Percentiles rank a stretch among this genome's conserved stretches.
Evolutionary conservation across 2,797 vertebrate species (phyloP).

Genomic region (Podarcis lilfordi): DNA sequence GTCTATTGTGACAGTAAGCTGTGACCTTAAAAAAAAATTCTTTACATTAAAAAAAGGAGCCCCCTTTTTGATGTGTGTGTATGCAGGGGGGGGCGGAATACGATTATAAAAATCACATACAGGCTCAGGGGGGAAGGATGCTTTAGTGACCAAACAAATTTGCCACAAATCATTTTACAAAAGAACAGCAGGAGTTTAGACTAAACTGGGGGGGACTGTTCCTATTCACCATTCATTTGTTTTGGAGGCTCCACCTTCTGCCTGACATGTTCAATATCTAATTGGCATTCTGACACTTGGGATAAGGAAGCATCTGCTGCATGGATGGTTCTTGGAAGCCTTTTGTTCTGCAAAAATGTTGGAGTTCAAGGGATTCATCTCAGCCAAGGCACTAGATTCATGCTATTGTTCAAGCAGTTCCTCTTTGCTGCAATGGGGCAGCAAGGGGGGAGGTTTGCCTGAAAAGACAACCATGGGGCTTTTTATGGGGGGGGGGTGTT

Average conservation of each 20-base stretch:
- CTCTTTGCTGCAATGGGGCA: constrained; percentile 45
- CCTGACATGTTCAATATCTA: constrained; percentile 92
- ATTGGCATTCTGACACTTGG: constrained; percentile 93
- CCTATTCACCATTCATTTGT: constrained; percentile 87
- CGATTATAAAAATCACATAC: constrained; percentile 76
- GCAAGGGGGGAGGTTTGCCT: constrained; percentile 43
- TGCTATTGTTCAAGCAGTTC: constrained; percentile 69
- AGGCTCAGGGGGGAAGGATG: constrained; percentile 80
- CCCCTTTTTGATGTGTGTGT: background rate
- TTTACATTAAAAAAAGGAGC: constrained; percentile 19
- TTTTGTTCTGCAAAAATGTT: constrained; percentile 78
- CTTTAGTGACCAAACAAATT: constrained; percentile 99
- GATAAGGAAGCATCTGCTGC: constrained; percentile 93
- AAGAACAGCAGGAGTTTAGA: constrained; percentile 92
- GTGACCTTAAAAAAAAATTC: constrained; percentile 57
- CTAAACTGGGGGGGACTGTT: constrained; percentile 81
- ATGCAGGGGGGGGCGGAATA: background rate
- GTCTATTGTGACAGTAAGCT: constrained; percentile 49
- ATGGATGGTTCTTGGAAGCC: constrained; percentile 81
- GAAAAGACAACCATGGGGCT: constrained; percentile 50
- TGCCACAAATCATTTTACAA: constrained; percentile 99
- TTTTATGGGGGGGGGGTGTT: constrained; percentile 20
- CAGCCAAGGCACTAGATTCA: constrained; percentile 64
- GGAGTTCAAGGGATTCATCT: constrained; percentile 79
- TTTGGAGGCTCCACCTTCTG: constrained; percentile 86